phyloP scores from a whole-genome alignment of 2,113 vertebrate species.

The Datnioides undecimradiatus region DNA sequence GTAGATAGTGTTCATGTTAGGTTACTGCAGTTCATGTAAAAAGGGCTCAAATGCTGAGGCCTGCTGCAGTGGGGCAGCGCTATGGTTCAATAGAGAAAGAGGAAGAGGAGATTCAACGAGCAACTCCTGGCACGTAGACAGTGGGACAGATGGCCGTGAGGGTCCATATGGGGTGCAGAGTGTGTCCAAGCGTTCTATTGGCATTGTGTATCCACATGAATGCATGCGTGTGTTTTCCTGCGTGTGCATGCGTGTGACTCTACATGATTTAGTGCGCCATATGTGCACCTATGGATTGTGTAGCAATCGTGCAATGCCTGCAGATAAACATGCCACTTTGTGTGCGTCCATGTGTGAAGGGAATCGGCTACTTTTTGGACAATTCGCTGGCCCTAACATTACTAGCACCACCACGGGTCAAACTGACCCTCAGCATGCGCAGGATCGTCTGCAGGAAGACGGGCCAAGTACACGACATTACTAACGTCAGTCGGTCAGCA shows the following conservation, averaged over 20 bases:
- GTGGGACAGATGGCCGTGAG: constrained; percentile 78
- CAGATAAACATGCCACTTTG: background rate
- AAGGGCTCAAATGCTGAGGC: constrained; percentile 35
- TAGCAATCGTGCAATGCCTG: constrained; percentile 4
- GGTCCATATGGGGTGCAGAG: constrained; percentile 73
- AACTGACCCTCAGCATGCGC: constrained; percentile 68
- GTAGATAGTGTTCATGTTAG: constrained; percentile 32
- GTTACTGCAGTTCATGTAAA: constrained; percentile 60
- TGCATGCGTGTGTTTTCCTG: constrained; percentile 11
- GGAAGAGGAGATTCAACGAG: constrained; percentile 50
- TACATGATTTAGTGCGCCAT: constrained; percentile 29
- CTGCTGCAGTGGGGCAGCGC: constrained; percentile 39
- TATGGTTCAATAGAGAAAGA: constrained; percentile 46
- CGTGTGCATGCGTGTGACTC: constrained; percentile 35
- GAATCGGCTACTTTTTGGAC: constrained; percentile 11
- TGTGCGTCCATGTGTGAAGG: constrained; percentile 12
- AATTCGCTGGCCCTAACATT: background rate
- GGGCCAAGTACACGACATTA: constrained; percentile 60
- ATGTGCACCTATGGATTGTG: constrained; percentile 43
- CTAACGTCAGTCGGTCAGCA: constrained; percentile 63
- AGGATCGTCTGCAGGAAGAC: constrained; percentile 39
- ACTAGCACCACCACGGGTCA: constrained; percentile 48
- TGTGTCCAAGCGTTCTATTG: constrained; percentile 62
- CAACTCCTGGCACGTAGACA: constrained; percentile 66
- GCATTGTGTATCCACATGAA: constrained; percentile 52